Evolutionary conservation across 2,113 vertebrate genomes (phyloP).

Genomic region (Carlito syrichta): DNA sequence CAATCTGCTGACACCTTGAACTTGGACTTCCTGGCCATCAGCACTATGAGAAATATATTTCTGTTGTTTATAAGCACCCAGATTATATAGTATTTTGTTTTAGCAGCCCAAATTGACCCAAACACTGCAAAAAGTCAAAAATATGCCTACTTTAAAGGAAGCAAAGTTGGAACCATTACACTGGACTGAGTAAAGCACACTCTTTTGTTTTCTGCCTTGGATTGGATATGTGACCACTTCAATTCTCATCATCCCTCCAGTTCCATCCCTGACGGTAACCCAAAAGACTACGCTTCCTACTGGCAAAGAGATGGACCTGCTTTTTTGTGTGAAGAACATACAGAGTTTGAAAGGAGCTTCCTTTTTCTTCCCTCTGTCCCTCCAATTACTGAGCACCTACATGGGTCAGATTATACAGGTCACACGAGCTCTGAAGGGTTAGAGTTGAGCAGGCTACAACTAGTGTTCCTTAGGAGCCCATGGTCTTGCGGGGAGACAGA

Average conservation of each 20-base stretch:
- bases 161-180: neutral
- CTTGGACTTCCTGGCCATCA: neutral
- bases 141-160: neutral
- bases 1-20: neutral
- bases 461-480: neutral
- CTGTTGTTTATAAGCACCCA: neutral
- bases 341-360: neutral
- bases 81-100: neutral
- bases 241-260: too few species aligned
- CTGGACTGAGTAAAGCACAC: too few species aligned
- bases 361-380: too few species aligned
- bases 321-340: neutral
- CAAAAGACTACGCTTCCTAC: neutral
- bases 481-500: neutral
- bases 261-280: neutral
- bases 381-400: neutral
- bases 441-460: neutral
- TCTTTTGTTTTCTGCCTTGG: neutral
- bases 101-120: neutral
- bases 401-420: too few species aligned
- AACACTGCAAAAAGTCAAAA: neutral
- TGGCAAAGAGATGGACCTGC: neutral
- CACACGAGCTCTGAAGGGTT: neutral
- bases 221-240: rapidly evolving
- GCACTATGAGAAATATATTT: neutral